A percentile compares a stretch with the other conserved stretches of the same genome.
These are phyloP conservation scores for Pilophorus perplexus DNA, from an alignment of 2,888 invertebrate genomes.

Conservation along the genomic window DNA sequence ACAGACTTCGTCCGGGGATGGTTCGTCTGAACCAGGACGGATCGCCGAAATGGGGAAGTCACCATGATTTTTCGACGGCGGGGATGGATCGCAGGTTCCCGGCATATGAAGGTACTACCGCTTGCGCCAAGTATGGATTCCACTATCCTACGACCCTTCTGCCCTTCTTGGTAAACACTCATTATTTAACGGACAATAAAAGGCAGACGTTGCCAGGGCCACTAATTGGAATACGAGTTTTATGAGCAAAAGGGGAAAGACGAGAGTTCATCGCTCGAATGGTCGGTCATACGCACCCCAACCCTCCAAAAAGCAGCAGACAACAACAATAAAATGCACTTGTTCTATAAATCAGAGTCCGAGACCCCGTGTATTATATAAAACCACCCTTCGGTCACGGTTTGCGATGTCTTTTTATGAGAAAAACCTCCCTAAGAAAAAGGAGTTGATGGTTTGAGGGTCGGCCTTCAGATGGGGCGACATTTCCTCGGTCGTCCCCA, in stretches of 20 bases:
- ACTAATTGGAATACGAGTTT: constrained; percentile 14
- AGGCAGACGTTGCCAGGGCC: too few species aligned
- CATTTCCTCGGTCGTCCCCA: constrained; percentile 1
- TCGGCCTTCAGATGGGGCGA: constrained; percentile 15
- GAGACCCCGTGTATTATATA: constrained; percentile 9
- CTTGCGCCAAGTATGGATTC: too few species aligned
- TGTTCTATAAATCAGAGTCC: constrained; percentile 22
- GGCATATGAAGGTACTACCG: too few species aligned
- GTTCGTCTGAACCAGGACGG: too few species aligned
- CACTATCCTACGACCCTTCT: too few species aligned
- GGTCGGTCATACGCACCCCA: not conserved
- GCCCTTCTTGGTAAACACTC: too few species aligned
- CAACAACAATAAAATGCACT: constrained; percentile 27
- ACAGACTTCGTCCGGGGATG: too few species aligned
- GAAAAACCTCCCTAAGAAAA: constrained; percentile 11
- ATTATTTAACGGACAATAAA: too few species aligned
- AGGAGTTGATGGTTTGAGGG: constrained; percentile 10
- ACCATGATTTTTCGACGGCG: too few species aligned
- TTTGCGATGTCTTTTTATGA: constrained; percentile 19
- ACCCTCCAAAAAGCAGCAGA: not conserved
- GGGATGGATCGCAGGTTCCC: too few species aligned
- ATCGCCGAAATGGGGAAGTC: too few species aligned
- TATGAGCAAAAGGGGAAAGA: not conserved
- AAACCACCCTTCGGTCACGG: constrained; percentile 27
- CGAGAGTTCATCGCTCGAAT: not conserved